Percentiles rank a stretch among this genome's conserved stretches.
These are phyloP conservation scores for Centrocercus urophasianus DNA, from an alignment of 2,113 vertebrate genomes.

Conservation along the genomic window DNA sequence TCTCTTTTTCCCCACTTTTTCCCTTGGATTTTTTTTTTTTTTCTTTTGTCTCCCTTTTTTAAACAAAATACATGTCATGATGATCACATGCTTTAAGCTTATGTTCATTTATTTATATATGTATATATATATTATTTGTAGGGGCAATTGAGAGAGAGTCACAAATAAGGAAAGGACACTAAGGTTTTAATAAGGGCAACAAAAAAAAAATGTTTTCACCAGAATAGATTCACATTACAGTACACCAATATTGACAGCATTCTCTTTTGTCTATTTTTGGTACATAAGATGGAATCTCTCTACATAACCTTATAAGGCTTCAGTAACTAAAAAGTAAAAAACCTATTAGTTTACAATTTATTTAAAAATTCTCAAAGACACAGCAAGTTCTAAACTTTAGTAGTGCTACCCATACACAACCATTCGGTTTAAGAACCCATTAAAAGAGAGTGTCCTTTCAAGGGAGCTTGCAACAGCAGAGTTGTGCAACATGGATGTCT, in stretches of 20 bases:
- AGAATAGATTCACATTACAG: conserved; percentile 85
- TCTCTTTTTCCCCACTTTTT: background rate
- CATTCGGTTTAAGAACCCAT: conserved; percentile 74
- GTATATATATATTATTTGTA: conserved; percentile 52
- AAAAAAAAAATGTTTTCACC: conserved; percentile 73
- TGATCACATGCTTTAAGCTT: conserved; percentile 71
- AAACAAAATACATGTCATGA: conserved; percentile 70
- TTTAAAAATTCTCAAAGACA: conserved; percentile 84
- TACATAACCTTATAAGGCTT: conserved; percentile 84
- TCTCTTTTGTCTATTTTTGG: conserved; percentile 85
- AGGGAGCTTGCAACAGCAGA: conserved; percentile 79
- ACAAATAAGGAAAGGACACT: conserved; percentile 83
- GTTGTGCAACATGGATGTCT: conserved; percentile 83
- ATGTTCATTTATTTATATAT: conserved; percentile 54
- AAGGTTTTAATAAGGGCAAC: conserved; percentile 84
- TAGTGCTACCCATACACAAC: conserved; percentile 83
- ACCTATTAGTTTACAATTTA: conserved; percentile 85
- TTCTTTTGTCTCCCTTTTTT: conserved; percentile 1
- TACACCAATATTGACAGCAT: conserved; percentile 85
- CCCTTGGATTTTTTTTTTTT: background rate
- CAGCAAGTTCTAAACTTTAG: conserved; percentile 84
- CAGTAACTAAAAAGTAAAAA: conserved; percentile 83
- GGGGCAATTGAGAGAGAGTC: conserved; percentile 83
- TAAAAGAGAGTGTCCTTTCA: conserved; percentile 71
- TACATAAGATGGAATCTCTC: conserved; percentile 84